Base-by-base conservation (phyloP, 2,888 invertebrate species). In the Dorcus hopei region DNA sequence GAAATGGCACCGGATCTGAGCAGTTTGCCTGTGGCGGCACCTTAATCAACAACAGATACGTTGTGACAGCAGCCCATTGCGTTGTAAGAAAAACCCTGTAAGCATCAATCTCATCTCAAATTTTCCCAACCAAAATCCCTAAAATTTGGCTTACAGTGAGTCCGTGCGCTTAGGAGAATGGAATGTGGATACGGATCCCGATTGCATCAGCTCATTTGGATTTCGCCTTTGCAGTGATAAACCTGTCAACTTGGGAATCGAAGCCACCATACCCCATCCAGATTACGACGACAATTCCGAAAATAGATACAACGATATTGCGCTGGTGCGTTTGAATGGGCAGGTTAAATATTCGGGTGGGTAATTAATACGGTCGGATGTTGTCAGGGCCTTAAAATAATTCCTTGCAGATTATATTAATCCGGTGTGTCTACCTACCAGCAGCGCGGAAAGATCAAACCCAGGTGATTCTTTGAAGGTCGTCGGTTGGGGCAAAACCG, bases 131-230 rank as follows among this genome's bases (percentile, higher is more conserved):
- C 26, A 7, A 7, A 38, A 38, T 2, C 1, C 9, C 8, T 7
- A 38, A 52, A 47, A 8, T 49, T 14, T 54, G 52, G 6, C 40
- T 72, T 74, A n/a, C 67, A 85, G 84, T 57, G 76, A 79, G 61
- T 77, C 80, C 42, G 82, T 84, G 2, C 81, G 87, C 9, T 75
- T 89, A 41, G 89, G 89, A 1, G 89, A 89, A 75, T 87, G 86
- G 67, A 85, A 89, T 69, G 82, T 81, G 0, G 81, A 83, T 64
- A 82, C 81, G 1, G 81, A 83, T 40, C 76, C 81, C 0, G 89
- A 89, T 69, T 89, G 89, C 72, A 82, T 16, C 73, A 75, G 71
- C 80, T 68, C 65, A 73, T 59, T 56, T 73, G 73, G 55, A 71
- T 14, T 50, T 19, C 43, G 26, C 26, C 8, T 79, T 56, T 81